A percentile compares a stretch with the other conserved stretches of the same genome.
Evolutionary conservation across 2,797 vertebrate genomes (phyloP).

Genomic region (Sebastiscus albofasciatus): DNA sequence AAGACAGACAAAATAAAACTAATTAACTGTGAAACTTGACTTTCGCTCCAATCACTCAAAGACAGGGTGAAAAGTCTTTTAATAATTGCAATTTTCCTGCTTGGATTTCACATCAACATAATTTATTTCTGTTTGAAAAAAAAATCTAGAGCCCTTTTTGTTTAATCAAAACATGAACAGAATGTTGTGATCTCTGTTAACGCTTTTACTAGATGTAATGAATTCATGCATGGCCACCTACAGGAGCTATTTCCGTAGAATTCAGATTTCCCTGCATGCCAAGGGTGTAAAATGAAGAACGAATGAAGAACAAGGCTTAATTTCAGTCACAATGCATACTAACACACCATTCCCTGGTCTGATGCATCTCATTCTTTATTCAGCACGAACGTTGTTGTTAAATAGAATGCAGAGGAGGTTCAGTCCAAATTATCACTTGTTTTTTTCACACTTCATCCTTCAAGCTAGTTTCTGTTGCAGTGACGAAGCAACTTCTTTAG

Average conservation of each 20-base stretch:
- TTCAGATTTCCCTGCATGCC: slow-evolving; percentile 42
- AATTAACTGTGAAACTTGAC: not conserved
- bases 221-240: slow-evolving; percentile 40
- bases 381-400: slow-evolving; percentile 49
- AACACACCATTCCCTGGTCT: slow-evolving; percentile 58
- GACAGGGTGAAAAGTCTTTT: not conserved
- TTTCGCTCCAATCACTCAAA: not conserved
- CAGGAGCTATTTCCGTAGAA: slow-evolving; percentile 39
- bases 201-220: slow-evolving; percentile 15
- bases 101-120: slow-evolving; percentile 1
- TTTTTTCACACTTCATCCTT: slow-evolving; percentile 27
- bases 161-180: not conserved
- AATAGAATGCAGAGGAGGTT: slow-evolving; percentile 52
- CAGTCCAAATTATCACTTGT: slow-evolving; percentile 45
- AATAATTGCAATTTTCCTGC: not conserved
- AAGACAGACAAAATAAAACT: not conserved
- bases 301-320: slow-evolving; percentile 63
- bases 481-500: slow-evolving; percentile 10
- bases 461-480: slow-evolving; percentile 27
- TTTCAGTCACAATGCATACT: slow-evolving; percentile 66
- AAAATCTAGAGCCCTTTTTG: not conserved
- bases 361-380: slow-evolving; percentile 66
- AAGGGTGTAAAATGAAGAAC: slow-evolving; percentile 48
- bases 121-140: not conserved
- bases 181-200: not conserved